Conservation (phyloP, 92 coral and sea anemone genomes). For the Palythoa caribaeorum region DNA sequence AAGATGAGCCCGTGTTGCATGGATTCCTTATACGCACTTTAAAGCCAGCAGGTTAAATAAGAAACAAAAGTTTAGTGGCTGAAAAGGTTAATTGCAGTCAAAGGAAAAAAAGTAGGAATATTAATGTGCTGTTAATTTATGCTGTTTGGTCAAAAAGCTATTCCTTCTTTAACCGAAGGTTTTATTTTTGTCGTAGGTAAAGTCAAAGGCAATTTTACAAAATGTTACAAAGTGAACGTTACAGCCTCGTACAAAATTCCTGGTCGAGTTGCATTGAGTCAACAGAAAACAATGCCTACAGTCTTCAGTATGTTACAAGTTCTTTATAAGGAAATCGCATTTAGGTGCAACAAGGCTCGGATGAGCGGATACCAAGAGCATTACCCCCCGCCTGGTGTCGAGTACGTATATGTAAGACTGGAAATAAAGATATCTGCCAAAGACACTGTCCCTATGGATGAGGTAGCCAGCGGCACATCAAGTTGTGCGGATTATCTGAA, state of each 20-base stretch:
- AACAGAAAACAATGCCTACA: neutral
- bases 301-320: neutral
- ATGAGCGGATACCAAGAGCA: neutral
- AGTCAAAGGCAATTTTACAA: conserved; percentile 35
- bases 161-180: neutral
- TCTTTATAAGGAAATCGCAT: neutral
- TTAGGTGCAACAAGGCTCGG: conserved; percentile 17
- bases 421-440: conserved; percentile 22
- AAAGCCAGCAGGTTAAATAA: no score
- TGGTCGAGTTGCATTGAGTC: conserved; percentile 1
- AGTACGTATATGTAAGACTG: conserved; percentile 13
- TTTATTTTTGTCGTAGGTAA: conserved; percentile 2
- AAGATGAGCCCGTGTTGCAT: no score
- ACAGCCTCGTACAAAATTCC: conserved; percentile 38
- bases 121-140: no score
- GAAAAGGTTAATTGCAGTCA: no score
- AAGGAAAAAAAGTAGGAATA: no score
- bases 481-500: conserved; percentile 14
- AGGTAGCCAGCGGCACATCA: neutral
- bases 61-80: no score
- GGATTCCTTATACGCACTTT: no score
- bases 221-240: conserved; percentile 30
- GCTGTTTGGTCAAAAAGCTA: no score
- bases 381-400: neutral
- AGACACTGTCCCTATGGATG: conserved; percentile 29